A percentile compares a stretch with the other conserved stretches of the same genome.
These are phyloP conservation scores for Ginglymostoma cirratum DNA, from an alignment of 2,113 vertebrate genomes.

Conservation along the genomic window DNA sequence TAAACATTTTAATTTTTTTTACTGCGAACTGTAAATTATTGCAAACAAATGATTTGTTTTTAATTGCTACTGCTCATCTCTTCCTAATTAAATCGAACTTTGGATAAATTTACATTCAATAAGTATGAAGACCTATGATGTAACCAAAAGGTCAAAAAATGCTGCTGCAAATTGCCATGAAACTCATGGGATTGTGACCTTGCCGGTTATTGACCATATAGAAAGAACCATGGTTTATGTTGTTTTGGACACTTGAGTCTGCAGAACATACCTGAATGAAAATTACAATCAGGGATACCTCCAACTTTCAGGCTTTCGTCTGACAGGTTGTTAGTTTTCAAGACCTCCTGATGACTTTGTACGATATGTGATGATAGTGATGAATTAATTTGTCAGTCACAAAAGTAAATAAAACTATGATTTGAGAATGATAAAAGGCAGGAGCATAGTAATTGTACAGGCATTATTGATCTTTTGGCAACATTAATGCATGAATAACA, in stretches of 20 bases:
- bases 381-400: background rate
- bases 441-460: background rate
- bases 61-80: background rate
- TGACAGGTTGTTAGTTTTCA: background rate
- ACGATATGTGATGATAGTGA: background rate
- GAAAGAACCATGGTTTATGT: background rate
- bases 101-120: background rate
- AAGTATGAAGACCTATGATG: background rate
- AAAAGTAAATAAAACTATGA: background rate
- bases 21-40: background rate
- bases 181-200: background rate
- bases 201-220: background rate
- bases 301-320: background rate
- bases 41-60: background rate
- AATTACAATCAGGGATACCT: background rate
- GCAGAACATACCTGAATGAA: background rate
- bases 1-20: background rate
- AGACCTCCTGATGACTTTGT: background rate
- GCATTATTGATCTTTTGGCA: background rate
- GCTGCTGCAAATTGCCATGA: background rate
- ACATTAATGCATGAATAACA: background rate
- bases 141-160: background rate
- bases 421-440: background rate
- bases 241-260: background rate
- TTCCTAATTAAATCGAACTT: background rate